Evolutionary conservation across 2,888 invertebrate genomes (phyloP), one percentile per base, ranked within the genome.

Genomic region (Agonum fuliginosum): DNA sequence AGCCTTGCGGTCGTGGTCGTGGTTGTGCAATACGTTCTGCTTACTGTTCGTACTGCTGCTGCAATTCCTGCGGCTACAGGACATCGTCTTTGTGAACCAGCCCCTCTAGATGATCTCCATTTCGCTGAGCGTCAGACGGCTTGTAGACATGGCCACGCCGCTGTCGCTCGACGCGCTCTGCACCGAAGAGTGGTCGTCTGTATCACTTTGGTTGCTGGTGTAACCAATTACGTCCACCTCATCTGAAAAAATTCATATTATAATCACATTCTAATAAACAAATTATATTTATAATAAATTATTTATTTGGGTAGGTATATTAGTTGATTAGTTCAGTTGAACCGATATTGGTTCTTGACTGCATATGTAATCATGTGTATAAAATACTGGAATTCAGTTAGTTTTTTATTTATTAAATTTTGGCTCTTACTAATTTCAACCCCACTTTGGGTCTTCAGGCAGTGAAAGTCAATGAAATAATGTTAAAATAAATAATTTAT

Each of bases 161-260:
- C 94, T 93, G 88, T 93, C 93, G 84, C 91, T 92, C 83, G 91
- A 91, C 80, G 88, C 87, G 86, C 93, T 93, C 87, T 93, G 93
- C 77, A 91, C 92, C 81, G 94, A 94, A 87, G 93, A 92, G 85
- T 94, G 92, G 87, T 95, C 95, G 88, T 95, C 95, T 82, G 93
- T 93, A 87, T 94, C 93, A 86, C 93, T 94, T 87, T 94, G 94
- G 89, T 93, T 94, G 86, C 93, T 93, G 86, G 93, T 94, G 89
- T 95, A 95, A 78, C 95, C 95, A 84, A 94, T 93, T 84, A 95
- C 94, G 88, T 95, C 95, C 84, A 95, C 94, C 87, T 95, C 95
- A 88, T 95, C 94, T 95, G 91, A 20, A 91, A 89, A 80, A 82
- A 43, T 12, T 24, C 20, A 69, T 10, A 69, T 54, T 17, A 48